Conservation (phyloP, 2,888 invertebrate species). For the Ethmia dodecea region DNA sequence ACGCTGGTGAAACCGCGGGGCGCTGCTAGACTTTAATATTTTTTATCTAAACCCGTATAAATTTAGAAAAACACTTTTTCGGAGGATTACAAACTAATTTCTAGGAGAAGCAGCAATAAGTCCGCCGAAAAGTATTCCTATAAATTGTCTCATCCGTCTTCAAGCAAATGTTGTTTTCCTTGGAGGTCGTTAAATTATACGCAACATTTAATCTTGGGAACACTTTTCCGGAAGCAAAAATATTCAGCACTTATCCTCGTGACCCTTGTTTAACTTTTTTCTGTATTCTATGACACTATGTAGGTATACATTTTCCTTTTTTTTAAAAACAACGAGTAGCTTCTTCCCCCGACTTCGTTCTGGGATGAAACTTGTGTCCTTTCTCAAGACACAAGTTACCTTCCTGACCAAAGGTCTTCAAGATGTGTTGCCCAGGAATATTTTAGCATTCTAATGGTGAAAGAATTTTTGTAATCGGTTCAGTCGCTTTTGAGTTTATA, state of each 20-base stretch:
- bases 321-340: not conserved
- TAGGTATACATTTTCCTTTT: conserved; percentile 16
- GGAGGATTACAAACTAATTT: too few species aligned
- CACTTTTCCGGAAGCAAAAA: conserved; percentile 28
- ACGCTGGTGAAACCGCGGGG: too few species aligned
- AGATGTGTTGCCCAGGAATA: too few species aligned
- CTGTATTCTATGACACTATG: conserved; percentile 19
- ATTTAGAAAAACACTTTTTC: too few species aligned
- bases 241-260: conserved; percentile 29
- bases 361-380: too few species aligned
- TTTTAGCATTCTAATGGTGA: too few species aligned
- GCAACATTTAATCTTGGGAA: conserved; percentile 44
- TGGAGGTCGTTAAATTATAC: conserved; percentile 43
- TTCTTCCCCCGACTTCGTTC: not conserved
- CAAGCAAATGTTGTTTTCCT: conserved; percentile 22
- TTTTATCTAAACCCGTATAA: too few species aligned
- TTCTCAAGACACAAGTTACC: too few species aligned
- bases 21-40: too few species aligned
- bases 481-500: too few species aligned
- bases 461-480: too few species aligned
- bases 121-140: conserved; percentile 5
- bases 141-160: conserved; percentile 8
- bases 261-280: conserved; percentile 27
- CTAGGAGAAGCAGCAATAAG: conserved; percentile 3
- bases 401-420: too few species aligned